Base-by-base conservation (phyloP, 2,797 vertebrate genomes). In the Chelonia mydas region DNA sequence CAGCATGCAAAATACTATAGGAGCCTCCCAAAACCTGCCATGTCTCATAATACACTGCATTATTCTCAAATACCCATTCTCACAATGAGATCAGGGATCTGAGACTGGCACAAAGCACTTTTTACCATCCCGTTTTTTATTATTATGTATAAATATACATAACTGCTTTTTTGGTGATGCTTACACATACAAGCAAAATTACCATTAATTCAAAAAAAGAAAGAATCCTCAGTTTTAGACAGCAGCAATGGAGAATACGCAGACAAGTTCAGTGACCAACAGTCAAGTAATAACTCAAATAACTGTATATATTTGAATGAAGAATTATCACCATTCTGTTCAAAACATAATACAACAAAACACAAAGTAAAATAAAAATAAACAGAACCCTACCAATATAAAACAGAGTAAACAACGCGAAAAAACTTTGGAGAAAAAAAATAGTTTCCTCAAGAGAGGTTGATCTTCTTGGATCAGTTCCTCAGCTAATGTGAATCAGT, bases 341-440 rank as follows among this genome's bases (percentile, higher is more conserved):
- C 77, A 51, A 96, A 77, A 49, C 27, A 94, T 2, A 2, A 89
- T 25, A 76, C 94, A 94, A 85, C 27, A 59, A 87, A 86, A 49
- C 57, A 59, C 19, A 5, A 87, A 15, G 9, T 55, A 94, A 23
- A 83, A 86, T 61, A 59, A 81, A 93, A 77, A 16, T 19, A 83
- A 53, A 79, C 88, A 37, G 1, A 89, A 13, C 28, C 54, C 74
- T 82, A 59, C 10, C 25, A 11, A 59, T 28, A 78, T 45, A 54
- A 19, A 53, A 15, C 1, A 45, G 10, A 92, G 7, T 11, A 83
- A 88, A 86, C 1, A 77, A 11, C 68, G 21, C 10, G 25, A n/a
- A 72, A 72, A 19, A 41, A 11, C n/a, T 72, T 25, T 12, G 19
- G 16, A n/a, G 8, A 17, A n/a, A 61, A 72, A 72, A 23, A 11